Conservation (phyloP, 2,797 vertebrate genomes). For the Telmatherina bonti region DNA sequence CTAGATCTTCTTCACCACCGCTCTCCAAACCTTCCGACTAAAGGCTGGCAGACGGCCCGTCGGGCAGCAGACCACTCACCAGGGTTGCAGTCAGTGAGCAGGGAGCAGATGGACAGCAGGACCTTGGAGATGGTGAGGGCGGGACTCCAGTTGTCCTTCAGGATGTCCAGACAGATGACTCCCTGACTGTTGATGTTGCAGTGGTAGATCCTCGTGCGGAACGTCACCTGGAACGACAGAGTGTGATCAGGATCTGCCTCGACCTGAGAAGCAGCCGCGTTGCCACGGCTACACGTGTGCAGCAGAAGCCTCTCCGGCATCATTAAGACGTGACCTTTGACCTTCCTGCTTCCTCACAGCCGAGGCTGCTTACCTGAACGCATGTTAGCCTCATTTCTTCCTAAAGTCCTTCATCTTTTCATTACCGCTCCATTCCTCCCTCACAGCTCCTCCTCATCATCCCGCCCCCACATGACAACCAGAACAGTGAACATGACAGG, state of each 20-base stretch:
- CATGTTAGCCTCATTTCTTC: slow-evolving; percentile 7
- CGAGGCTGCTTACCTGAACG: slow-evolving; percentile 23
- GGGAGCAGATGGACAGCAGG: too few species aligned
- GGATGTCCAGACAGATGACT: slow-evolving; percentile 91
- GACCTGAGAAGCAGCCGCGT: too few species aligned
- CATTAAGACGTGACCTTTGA: slow-evolving; percentile 62
- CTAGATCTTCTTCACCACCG: too few species aligned
- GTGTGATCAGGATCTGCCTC: too few species aligned
- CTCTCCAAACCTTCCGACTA: too few species aligned
- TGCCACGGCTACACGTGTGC: too few species aligned
- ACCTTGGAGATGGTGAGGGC: too few species aligned
- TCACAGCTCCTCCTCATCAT: slow-evolving; percentile 5
- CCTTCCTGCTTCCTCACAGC: slow-evolving; percentile 27
- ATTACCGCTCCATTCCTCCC: slow-evolving; percentile 42
- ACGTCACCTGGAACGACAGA: slow-evolving; percentile 84
- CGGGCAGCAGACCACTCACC: too few species aligned
- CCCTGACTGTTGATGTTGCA: slow-evolving; percentile 89
- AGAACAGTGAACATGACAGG: slow-evolving; percentile 8
- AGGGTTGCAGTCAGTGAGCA: slow-evolving; percentile 95
- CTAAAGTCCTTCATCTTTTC: slow-evolving; percentile 35
- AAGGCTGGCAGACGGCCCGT: too few species aligned
- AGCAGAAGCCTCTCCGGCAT: background rate
- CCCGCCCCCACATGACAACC: slow-evolving; percentile 5
- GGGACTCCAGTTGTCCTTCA: slow-evolving; percentile 92
- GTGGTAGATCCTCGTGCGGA: slow-evolving; percentile 90